Conservation (phyloP, 2,797 vertebrate genomes). For the Artibeus lituratus region DNA sequence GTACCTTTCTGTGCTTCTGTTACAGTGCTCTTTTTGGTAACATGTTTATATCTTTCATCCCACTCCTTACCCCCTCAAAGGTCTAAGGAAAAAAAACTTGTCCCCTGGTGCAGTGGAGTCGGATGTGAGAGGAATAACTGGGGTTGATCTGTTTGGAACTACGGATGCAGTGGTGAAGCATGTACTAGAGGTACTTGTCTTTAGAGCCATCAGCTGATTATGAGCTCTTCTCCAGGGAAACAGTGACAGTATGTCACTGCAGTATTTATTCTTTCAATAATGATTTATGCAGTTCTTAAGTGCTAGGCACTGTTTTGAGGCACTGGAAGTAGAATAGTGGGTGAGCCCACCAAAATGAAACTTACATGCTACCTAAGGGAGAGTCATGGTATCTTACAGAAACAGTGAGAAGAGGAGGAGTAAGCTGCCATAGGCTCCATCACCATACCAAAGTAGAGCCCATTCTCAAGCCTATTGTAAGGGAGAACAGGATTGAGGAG, state of each 20-base stretch:
- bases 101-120: constrained; percentile 96
- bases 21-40: not conserved
- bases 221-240: not conserved
- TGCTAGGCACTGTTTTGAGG: not conserved
- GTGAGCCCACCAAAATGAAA: not conserved
- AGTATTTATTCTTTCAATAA: not conserved
- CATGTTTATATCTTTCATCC: constrained; percentile 49
- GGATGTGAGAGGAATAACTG: constrained; percentile 94
- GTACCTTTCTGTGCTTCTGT: not conserved
- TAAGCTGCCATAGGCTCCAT: not conserved
- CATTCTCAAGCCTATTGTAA: not conserved
- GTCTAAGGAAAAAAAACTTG: constrained; percentile 97
- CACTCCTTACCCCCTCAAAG: constrained; percentile 76
- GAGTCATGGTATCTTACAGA: not conserved
- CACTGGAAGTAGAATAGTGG: not conserved
- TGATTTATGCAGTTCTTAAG: not conserved
- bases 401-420: not conserved
- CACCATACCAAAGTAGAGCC: not conserved
- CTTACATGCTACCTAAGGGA: not conserved
- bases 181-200: constrained; percentile 91
- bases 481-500: not conserved
- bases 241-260: not conserved
- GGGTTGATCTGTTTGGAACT: constrained; percentile 95
- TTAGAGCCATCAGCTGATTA: not conserved
- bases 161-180: constrained; percentile 98